Percentiles rank a stretch among this genome's conserved stretches.
These are phyloP conservation scores for Sphaeramia orbicularis DNA, from an alignment of 2,797 vertebrate genomes.

Conservation along the genomic window DNA sequence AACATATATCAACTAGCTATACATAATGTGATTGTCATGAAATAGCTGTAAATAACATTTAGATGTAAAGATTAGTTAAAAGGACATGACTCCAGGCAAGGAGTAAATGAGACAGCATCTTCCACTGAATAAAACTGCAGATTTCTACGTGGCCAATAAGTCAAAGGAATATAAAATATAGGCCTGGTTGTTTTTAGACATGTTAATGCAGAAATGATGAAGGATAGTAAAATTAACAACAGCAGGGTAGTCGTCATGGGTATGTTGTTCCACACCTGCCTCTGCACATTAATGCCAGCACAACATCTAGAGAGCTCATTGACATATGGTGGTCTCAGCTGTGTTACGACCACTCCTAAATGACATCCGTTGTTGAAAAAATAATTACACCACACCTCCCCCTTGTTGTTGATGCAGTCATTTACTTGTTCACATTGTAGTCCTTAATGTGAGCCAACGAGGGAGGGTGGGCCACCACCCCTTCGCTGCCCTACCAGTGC, in stretches of 20 bases:
- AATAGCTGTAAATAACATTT: no score
- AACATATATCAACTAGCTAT: no score
- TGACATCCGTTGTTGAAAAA: conserved; percentile 60
- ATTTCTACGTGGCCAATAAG: no score
- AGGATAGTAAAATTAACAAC: background rate
- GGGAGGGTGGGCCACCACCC: conserved; percentile 27
- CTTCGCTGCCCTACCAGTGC: conserved; percentile 16
- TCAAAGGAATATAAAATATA: no score
- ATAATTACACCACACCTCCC: conserved; percentile 59
- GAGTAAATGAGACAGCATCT: no score
- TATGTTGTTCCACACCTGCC: conserved; percentile 45
- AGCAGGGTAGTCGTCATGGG: conserved; percentile 5
- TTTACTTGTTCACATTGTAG: conserved; percentile 48
- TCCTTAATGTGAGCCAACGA: conserved; percentile 54
- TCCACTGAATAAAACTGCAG: no score
- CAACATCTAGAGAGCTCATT: conserved; percentile 26
- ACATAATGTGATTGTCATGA: no score
- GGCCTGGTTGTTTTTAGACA: no score
- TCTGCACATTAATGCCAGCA: conserved; percentile 44
- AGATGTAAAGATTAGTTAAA: no score
- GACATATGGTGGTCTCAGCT: conserved; percentile 73
- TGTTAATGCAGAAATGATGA: no score
- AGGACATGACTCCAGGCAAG: no score
- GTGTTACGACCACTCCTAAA: conserved; percentile 58
- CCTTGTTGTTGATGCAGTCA: conserved; percentile 40